phyloP scores from a whole-genome alignment of 2,113 vertebrate genomes.

The Plecturocebus donacophilus region DNA sequence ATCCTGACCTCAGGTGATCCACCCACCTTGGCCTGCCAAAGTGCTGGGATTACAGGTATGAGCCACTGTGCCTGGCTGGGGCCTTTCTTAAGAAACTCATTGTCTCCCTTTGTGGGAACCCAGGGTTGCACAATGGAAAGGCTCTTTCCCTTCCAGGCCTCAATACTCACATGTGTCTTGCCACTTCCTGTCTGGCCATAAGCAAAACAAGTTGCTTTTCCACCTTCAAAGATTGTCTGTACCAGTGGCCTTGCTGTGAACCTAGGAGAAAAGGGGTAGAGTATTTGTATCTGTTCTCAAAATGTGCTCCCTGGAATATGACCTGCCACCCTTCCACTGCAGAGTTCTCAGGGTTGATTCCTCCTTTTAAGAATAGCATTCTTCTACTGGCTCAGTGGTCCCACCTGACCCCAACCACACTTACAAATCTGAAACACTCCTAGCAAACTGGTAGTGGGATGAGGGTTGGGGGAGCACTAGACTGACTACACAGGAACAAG shows the following conservation, averaged over 20 bases:
- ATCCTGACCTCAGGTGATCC: too few species aligned
- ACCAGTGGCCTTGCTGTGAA: conserved; percentile 96
- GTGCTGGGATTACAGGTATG: too few species aligned
- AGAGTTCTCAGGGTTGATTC: background rate
- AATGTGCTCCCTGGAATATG: background rate
- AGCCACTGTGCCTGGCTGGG: too few species aligned
- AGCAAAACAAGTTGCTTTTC: conserved; percentile 96
- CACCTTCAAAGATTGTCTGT: conserved; percentile 94
- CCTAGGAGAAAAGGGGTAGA: conserved; percentile 76
- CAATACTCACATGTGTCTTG: conserved; percentile 94
- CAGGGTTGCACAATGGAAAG: background rate
- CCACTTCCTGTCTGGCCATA: conserved; percentile 99
- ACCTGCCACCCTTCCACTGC: background rate
- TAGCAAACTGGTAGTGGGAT: background rate
- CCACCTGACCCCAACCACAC: background rate
- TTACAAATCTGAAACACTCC: background rate
- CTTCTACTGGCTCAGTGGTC: background rate
- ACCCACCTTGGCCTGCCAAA: too few species aligned
- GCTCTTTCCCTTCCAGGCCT: background rate
- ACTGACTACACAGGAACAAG: background rate
- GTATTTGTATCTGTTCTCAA: background rate
- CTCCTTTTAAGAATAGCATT: background rate
- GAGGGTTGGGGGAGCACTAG: background rate
- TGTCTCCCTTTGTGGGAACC: background rate
- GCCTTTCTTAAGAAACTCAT: background rate